A percentile compares a stretch with the other conserved stretches of the same genome.
phyloP scores from a whole-genome alignment of 2,888 invertebrate species.

The Spilosoma lubricipeda region DNA sequence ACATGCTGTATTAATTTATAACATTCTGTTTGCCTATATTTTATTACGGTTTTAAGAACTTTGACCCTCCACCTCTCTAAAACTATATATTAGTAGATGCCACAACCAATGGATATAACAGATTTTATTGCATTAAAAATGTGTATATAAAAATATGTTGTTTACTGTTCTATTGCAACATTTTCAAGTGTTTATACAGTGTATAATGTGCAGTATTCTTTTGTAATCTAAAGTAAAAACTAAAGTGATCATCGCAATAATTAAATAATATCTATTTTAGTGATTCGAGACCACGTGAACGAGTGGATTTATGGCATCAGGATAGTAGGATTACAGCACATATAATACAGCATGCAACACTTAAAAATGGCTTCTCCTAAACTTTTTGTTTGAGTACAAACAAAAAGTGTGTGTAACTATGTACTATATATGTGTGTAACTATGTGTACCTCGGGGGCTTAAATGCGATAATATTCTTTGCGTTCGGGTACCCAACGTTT shows the following conservation, averaged over 20 bases:
- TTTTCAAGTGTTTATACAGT: conserved; percentile 37
- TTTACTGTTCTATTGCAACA: conserved; percentile 22
- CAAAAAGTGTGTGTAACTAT: no score
- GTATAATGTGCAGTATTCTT: conserved; percentile 20
- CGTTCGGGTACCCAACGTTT: not conserved
- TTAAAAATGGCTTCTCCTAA: no score
- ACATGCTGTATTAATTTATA: conserved; percentile 28
- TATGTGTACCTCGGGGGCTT: not conserved
- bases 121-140: conserved; percentile 25
- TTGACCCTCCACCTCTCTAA: conserved; percentile 26
- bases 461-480: not conserved
- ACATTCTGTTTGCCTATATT: conserved; percentile 13
- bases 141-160: not conserved
- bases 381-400: no score
- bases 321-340: no score
- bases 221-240: conserved; percentile 13
- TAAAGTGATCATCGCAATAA: not conserved
- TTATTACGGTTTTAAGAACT: conserved; percentile 6
- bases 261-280: not conserved
- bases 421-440: no score
- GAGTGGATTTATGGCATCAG: not conserved
- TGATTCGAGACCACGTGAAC: no score
- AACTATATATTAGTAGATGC: conserved; percentile 21
- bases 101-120: conserved; percentile 23
- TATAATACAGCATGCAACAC: no score